phyloP scores from a whole-genome alignment of 2,113 vertebrate species.

The Cephalopterus ornatus region DNA sequence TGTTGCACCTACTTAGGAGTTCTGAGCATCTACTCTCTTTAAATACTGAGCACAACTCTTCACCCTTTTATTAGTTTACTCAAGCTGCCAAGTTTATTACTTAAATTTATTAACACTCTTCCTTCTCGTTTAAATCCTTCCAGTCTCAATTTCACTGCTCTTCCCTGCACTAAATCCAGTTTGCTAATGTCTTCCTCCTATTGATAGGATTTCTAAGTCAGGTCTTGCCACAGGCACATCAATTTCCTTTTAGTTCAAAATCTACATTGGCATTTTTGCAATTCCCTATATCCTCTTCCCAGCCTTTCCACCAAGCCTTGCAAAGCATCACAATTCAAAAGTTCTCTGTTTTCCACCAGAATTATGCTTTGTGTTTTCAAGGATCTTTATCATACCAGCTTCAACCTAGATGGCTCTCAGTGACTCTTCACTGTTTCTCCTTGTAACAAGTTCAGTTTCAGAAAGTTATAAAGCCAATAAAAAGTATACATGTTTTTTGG shows the following conservation, averaged over 20 bases:
- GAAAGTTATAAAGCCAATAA: background rate
- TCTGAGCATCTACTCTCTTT: background rate
- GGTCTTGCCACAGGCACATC: fast-evolving
- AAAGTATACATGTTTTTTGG: background rate
- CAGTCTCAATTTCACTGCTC: background rate
- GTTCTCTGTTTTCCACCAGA: background rate
- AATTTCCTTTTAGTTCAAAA: background rate
- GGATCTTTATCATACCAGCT: background rate
- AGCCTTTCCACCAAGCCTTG: background rate
- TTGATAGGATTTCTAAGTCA: background rate
- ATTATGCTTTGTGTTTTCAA: background rate
- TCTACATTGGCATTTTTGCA: background rate
- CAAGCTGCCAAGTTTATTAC: background rate
- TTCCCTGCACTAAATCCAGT: background rate
- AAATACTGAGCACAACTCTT: background rate
- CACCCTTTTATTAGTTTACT: background rate
- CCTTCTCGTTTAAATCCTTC: background rate
- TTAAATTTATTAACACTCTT: background rate
- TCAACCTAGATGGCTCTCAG: background rate
- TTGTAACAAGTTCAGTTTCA: background rate
- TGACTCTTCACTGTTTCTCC: background rate
- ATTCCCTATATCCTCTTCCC: background rate
- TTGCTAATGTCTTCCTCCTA: background rate
- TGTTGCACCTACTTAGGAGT: background rate
- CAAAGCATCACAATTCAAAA: background rate